Evolutionary conservation across 37 sponge, comb jelly and placozoan species (phyloP).

Genomic region (Hexactinellida sp.): DNA sequence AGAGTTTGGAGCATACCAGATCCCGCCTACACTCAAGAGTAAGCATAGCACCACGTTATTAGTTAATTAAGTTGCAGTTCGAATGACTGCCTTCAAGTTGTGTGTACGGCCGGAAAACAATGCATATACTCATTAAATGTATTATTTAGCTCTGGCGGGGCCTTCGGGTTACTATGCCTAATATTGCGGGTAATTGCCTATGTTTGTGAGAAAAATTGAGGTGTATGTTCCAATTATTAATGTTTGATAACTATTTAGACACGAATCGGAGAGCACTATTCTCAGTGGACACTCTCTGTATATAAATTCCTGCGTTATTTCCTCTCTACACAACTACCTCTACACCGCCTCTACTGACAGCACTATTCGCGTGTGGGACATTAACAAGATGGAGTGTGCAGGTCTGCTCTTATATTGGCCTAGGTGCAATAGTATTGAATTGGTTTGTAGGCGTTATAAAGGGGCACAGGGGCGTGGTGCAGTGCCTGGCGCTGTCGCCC

Average conservation of each 20-base stretch:
- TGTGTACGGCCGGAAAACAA: too few relatives aligned
- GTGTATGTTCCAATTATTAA: too few relatives aligned
- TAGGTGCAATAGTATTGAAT: not conserved
- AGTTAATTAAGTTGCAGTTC: too few relatives aligned
- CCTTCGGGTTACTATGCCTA: too few relatives aligned
- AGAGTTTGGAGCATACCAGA: not conserved
- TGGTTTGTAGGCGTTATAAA: not conserved
- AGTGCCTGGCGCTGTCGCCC: not conserved
- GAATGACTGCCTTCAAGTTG: too few relatives aligned
- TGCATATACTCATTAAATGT: too few relatives aligned
- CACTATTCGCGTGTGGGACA: slow-evolving; percentile 2
- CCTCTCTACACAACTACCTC: not conserved
- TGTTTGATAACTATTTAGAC: too few relatives aligned
- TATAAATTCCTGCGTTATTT: not conserved
- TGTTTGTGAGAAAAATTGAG: too few relatives aligned
- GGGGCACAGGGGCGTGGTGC: not conserved
- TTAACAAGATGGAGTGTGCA: not conserved
- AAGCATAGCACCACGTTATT: not conserved
- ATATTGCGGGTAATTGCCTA: too few relatives aligned
- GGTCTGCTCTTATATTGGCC: not conserved
- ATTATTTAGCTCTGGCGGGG: too few relatives aligned
- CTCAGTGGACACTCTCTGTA: not conserved
- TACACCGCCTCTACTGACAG: not conserved
- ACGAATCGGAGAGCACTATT: not conserved
- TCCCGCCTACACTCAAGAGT: not conserved